These are phyloP conservation scores for Drosophila mulleri DNA, from an alignment of 2,888 invertebrate genomes.

Conservation along the genomic window DNA sequence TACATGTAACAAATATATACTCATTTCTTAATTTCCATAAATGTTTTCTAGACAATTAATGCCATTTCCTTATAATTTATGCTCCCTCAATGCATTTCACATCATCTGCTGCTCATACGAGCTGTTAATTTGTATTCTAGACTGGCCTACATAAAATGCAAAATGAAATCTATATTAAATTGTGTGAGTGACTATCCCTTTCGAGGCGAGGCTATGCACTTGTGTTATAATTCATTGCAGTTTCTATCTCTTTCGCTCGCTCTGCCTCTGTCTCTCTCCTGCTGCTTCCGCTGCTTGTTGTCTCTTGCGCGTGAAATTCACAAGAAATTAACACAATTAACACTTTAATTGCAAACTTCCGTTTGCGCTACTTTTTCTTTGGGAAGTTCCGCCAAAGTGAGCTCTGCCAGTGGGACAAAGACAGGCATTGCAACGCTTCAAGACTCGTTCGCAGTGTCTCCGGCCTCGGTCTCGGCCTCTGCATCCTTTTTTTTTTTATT, in stretches of 20 bases:
- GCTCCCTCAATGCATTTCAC: neutral
- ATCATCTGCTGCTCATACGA: neutral
- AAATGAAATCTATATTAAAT: slow-evolving; percentile 4
- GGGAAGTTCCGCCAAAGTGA: slow-evolving; percentile 57
- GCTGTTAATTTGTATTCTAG: neutral
- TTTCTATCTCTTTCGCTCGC: neutral
- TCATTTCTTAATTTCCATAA: no score
- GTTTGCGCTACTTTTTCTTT: slow-evolving; percentile 68
- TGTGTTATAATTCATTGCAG: slow-evolving; percentile 17
- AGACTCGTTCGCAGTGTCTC: slow-evolving; percentile 47
- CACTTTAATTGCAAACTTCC: slow-evolving; percentile 80
- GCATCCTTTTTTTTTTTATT: slow-evolving; percentile 40
- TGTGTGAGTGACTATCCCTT: neutral
- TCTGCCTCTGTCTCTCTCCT: neutral
- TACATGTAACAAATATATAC: no score
- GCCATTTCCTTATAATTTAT: neutral
- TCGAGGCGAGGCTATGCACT: slow-evolving; percentile 6
- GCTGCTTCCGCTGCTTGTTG: slow-evolving; percentile 28
- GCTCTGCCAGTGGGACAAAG: slow-evolving; percentile 41
- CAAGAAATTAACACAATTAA: slow-evolving; percentile 79
- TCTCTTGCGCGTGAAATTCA: slow-evolving; percentile 57
- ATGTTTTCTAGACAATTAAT: neutral
- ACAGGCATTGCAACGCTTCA: slow-evolving; percentile 23
- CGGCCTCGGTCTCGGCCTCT: slow-evolving; percentile 7
- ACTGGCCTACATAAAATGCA: slow-evolving; percentile 1